Evolutionary conservation across 2,797 vertebrate genomes (phyloP).

Genomic region (Helarctos malayanus): DNA sequence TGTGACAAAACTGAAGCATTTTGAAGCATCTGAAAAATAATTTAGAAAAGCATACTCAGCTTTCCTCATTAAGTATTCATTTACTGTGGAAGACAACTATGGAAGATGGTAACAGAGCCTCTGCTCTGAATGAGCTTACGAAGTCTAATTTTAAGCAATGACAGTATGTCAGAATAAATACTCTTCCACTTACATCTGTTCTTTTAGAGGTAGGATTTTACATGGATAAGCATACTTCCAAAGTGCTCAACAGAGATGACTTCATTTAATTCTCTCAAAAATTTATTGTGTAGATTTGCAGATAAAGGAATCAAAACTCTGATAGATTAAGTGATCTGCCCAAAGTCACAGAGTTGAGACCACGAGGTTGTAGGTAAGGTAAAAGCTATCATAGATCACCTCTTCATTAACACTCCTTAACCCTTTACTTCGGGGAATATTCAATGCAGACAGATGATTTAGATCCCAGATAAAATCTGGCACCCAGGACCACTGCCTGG

Average conservation of each 20-base stretch:
- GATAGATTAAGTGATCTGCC: neutral
- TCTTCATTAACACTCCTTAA: conserved; percentile 48
- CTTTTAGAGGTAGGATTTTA: conserved; percentile 34
- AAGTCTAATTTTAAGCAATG: conserved; percentile 13
- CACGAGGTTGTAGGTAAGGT: neutral
- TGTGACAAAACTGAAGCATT: conserved; percentile 33
- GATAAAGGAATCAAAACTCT: conserved; percentile 22
- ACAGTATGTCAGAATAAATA: neutral
- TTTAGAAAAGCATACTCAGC: neutral
- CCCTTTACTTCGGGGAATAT: conserved; percentile 76
- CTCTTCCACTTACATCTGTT: neutral
- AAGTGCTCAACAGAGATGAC: conserved; percentile 42
- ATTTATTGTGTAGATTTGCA: conserved; percentile 31
- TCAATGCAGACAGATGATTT: conserved; percentile 84
- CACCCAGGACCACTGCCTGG: conserved; percentile 85
- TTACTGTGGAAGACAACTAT: neutral
- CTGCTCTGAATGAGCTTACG: neutral
- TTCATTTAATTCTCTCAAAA: conserved; percentile 62
- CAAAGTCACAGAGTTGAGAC: conserved; percentile 1
- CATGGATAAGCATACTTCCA: neutral
- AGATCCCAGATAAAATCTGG: conserved; percentile 83
- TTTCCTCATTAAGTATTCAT: conserved; percentile 9
- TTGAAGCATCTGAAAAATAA: conserved; percentile 1
- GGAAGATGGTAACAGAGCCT: neutral
- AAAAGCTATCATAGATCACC: neutral